These are phyloP conservation scores for Acronicta alni DNA, from an alignment of 2,888 invertebrate genomes.

Conservation along the genomic window DNA sequence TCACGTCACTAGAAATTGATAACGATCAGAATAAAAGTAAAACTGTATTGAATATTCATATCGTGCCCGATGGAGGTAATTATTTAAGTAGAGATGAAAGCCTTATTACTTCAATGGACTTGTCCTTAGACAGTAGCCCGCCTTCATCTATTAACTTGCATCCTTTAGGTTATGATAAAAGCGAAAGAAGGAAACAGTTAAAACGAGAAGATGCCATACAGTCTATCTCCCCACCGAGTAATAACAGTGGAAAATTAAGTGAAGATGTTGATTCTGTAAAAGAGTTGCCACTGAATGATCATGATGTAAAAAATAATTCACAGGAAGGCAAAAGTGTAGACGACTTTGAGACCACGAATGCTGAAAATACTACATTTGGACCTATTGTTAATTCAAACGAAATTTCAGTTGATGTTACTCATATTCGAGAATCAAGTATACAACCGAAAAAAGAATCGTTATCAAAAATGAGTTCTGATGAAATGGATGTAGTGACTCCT, in stretches of 20 bases:
- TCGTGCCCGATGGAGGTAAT: constrained; percentile 80
- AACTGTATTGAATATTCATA: constrained; percentile 84
- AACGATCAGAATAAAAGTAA: constrained; percentile 73
- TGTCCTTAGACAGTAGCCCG: constrained; percentile 83
- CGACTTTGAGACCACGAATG: constrained; percentile 3
- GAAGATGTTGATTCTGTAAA: constrained; percentile 82
- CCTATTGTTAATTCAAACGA: not conserved
- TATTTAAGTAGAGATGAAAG: constrained; percentile 83
- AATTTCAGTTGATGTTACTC: constrained; percentile 14
- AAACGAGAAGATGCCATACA: constrained; percentile 88
- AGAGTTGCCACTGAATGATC: constrained; percentile 65
- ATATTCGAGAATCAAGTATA: constrained; percentile 41
- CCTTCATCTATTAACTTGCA: constrained; percentile 80
- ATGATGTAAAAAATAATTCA: constrained; percentile 35
- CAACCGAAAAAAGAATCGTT: constrained; percentile 47
- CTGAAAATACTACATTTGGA: constrained; percentile 12
- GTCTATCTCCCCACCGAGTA: constrained; percentile 84
- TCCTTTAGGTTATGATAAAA: constrained; percentile 80
- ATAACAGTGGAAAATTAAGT: constrained; percentile 83
- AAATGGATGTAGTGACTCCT: constrained; percentile 82
- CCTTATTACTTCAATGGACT: constrained; percentile 79
- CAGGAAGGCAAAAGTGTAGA: constrained; percentile 14
- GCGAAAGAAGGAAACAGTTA: constrained; percentile 81
- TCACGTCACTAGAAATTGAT: constrained; percentile 74
- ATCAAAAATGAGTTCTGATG: constrained; percentile 72